Conservation (phyloP, 2,888 invertebrate species). For the Caenorhabditis sp. region DNA sequence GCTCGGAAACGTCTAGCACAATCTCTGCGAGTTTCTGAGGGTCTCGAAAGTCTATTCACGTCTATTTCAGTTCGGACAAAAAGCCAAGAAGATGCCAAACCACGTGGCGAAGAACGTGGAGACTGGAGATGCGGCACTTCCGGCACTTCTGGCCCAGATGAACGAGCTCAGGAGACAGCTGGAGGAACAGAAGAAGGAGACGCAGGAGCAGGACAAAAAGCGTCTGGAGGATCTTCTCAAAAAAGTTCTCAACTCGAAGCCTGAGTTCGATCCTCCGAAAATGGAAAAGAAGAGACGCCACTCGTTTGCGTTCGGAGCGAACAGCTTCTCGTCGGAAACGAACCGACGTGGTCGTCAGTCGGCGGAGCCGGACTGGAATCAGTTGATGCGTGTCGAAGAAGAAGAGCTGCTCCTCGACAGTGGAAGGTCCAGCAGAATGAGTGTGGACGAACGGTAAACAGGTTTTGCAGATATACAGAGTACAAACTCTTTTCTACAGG, state of each 20-base stretch:
- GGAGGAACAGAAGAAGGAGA: constrained; percentile 4
- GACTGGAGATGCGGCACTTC: neutral
- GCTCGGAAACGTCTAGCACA: constrained; percentile 2
- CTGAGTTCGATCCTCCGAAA: neutral
- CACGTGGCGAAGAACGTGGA: constrained; percentile 12
- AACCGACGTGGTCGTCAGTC: neutral
- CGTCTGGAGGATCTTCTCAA: constrained; percentile 7
- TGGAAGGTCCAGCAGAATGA: neutral
- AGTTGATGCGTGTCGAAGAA: neutral
- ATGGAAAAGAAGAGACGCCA: neutral
- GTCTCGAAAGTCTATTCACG: neutral
- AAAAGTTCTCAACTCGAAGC: constrained; percentile 10
- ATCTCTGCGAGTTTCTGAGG: neutral
- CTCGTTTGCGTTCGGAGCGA: constrained; percentile 8
- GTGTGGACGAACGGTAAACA: neutral
- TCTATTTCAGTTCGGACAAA: constrained; percentile 13
- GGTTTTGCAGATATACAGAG: too few species aligned
- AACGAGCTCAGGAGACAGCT: constrained; percentile 6
- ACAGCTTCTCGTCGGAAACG: neutral
- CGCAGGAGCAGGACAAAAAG: neutral
- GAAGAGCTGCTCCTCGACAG: neutral
- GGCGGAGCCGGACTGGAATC: neutral
- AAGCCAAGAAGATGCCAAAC: constrained; percentile 15
- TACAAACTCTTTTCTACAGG: too few species aligned
- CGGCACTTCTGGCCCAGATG: constrained; percentile 3